Evolutionary conservation across 2,113 vertebrate genomes (phyloP), one percentile per base, ranked within the genome.

Genomic region (Diglossa brunneiventris): DNA sequence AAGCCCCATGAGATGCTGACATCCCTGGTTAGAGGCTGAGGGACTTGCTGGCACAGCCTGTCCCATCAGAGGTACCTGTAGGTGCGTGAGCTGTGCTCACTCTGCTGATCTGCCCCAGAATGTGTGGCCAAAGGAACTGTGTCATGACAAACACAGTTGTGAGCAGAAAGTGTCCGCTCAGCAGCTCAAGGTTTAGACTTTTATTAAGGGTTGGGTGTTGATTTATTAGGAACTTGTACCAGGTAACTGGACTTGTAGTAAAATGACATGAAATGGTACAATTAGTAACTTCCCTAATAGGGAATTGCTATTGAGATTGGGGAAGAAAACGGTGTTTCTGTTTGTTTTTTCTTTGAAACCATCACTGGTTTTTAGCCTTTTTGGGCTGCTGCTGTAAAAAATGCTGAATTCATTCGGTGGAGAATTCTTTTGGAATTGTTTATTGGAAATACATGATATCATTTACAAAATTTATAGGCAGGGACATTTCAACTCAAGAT

Each of bases 21-120:
- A 44, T 19, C 47, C 37, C 16, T 5, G 81, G 14, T 1, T 17
- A 21, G 37, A 22, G 33, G 30, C 5, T 6, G 3, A 2, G 13
- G 53, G 24, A 1, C 13, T 33, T 39, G 6, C 28, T 0, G 2
- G 35, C 1, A 1, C 15, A 1, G 3, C 10, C 7, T 4, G 23
- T 27, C 18, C 37, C 8, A 15, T 15, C 2, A 1, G 59, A n/a
- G 77, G 18, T 6, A 12, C 39, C 53, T 1, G 13, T 3, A 4
- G n/a, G 56, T 44, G 4, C 16, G 15, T 18, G 16, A 35, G 42
- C 0, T 18, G 23, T 9, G 21, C 70, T 72, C 7, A 0, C 15
- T 27, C 8, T 0, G 2, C 28, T 24, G 33, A 2, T 21, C 23
- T 17, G 15, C 37, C 30, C 31, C n/a, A 46, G 8, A 24, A 11